Evolutionary conservation across 2,113 vertebrate genomes (phyloP), one percentile per base, ranked within the genome.

Genomic region (Fregetta grallaria): DNA sequence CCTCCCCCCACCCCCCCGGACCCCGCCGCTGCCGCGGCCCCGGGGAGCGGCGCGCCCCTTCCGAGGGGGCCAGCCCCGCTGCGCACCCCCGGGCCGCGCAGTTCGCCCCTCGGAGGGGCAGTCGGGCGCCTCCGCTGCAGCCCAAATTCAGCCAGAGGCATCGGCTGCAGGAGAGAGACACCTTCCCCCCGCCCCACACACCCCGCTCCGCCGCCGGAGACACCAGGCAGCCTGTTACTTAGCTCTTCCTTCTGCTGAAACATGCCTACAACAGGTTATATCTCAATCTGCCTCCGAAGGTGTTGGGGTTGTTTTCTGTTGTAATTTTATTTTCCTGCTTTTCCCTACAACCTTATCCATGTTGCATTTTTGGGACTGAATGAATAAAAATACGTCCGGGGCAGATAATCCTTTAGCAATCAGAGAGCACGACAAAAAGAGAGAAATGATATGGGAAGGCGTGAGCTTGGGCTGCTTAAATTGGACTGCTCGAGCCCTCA

Each of bases 221-320:
- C 70, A 11, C 26, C 65, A 6, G 74, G 75, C 89, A 86, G 94
- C 59, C 81, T 53, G 70, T 38, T n/a, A 23, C 68, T 63, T 17
- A 15, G 77, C 77, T 68, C 36, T 67, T 18, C 80, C 62, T 65
- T 65, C 77, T 91, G 79, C 79, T 34, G 56, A 81, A 88, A 20
- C 65, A 3, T 88, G 79, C 88, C 74, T 21, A 94, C 97, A 96
- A 94, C 96, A 97, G 94, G 97, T 97, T 96, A 84, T 58, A 40
- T 47, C 73, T 50, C 91, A 55, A 3, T 61, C 94, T 52, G 61
- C 55, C 65, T 11, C 6, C 13, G 16, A 42, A 59, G 56, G 56
- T 82, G 70, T 38, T 50, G 11, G 55, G 63, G 42, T 58, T 47
- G 63, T 0, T 38, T 62, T 32, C 44, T 23, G 8, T 38, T 44